Evolutionary conservation across 1,140 invertebrate species (phyloP).

Genomic region (Probaryconus sp.): DNA sequence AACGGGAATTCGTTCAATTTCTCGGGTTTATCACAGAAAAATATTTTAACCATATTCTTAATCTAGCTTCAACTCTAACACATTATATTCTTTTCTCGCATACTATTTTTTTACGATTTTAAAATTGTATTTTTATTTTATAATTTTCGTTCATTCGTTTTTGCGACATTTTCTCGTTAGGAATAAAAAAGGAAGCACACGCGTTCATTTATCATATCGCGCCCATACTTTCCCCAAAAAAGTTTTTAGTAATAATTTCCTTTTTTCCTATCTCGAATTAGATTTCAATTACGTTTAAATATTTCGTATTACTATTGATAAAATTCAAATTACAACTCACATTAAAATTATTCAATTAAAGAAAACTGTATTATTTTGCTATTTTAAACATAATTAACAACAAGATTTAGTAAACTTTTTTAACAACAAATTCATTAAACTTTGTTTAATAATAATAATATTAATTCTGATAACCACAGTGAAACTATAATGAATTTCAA

Average conservation of each 20-base stretch:
- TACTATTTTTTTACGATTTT: not conserved
- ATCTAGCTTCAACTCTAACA: constrained; percentile 53
- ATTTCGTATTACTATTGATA: too few relatives aligned
- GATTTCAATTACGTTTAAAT: not conserved
- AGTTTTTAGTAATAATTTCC: not conserved
- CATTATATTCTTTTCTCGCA: constrained; percentile 28
- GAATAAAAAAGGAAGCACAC: constrained; percentile 62
- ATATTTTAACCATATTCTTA: constrained; percentile 73
- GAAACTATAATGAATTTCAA: too few relatives aligned
- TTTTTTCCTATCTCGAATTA: too few relatives aligned
- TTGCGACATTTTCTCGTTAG: constrained; percentile 39
- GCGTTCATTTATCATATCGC: constrained; percentile 36
- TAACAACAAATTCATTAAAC: too few relatives aligned
- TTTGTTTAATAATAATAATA: too few relatives aligned
- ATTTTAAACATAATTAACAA: too few relatives aligned
- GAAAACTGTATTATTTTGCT: too few relatives aligned
- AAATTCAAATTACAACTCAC: constrained; percentile 13
- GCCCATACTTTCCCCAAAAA: constrained; percentile 30
- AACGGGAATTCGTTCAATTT: constrained; percentile 52
- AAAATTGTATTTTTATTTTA: constrained; percentile 7
- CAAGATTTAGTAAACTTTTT: too few relatives aligned
- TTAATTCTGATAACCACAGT: too few relatives aligned
- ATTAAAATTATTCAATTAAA: too few relatives aligned
- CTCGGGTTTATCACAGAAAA: constrained; percentile 77
- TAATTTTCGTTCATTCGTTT: constrained; percentile 23